phyloP scores from a whole-genome alignment of 2,113 vertebrate species.

The Tragelaphus strepsiceros region DNA sequence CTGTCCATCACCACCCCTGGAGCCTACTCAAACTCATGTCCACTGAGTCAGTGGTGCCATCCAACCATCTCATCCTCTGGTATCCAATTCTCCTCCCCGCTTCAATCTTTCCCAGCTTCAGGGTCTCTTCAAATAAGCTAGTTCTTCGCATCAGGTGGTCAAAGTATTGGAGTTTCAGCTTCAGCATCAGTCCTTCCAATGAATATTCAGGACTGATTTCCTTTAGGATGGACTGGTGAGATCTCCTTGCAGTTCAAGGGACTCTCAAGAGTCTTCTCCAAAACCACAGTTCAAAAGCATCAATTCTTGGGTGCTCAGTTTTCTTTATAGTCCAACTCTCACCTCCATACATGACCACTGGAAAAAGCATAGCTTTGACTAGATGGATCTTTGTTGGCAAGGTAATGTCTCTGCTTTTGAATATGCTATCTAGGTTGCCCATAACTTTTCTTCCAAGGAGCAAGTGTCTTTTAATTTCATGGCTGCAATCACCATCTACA shows the following conservation, averaged over 20 bases:
- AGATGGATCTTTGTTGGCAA: neutral
- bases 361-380: neutral
- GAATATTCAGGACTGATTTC: neutral
- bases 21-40: neutral
- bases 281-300: neutral
- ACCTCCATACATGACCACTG: neutral
- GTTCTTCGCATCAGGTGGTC: neutral
- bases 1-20: neutral
- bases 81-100: neutral
- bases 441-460: neutral
- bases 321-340: neutral
- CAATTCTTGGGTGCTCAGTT: fast-evolving
- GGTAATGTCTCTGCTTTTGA: neutral
- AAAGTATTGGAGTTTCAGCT: neutral
- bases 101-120: neutral
- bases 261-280: neutral
- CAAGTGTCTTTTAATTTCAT: fast-evolving
- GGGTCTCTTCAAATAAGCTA: neutral
- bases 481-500: neutral
- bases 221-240: neutral
- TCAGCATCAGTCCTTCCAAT: neutral
- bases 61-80: neutral
- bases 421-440: neutral
- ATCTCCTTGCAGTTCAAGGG: neutral
- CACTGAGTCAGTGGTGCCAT: neutral